Conservation (phyloP, 2,888 invertebrate genomes). For the Cacoxenus indagator region DNA sequence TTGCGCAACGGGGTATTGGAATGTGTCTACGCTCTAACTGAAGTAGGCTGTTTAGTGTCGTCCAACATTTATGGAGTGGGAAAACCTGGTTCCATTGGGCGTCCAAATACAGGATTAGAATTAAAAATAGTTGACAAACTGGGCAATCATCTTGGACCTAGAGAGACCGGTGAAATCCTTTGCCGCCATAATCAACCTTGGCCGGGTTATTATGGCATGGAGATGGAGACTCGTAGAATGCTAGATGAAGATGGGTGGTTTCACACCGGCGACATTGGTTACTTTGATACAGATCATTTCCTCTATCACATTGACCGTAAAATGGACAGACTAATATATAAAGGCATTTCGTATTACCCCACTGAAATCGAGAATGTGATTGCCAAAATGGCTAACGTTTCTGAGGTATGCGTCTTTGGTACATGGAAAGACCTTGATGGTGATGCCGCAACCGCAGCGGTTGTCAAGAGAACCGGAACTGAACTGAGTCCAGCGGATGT, state of each 20-base stretch:
- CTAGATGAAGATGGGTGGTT: slow-evolving; percentile 49
- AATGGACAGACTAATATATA: slow-evolving; percentile 52
- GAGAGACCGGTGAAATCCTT: slow-evolving; percentile 48
- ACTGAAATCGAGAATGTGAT: slow-evolving; percentile 46
- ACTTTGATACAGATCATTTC: slow-evolving; percentile 48
- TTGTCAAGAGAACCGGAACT: slow-evolving; percentile 29
- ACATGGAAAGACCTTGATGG: slow-evolving; percentile 37
- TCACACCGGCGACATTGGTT: slow-evolving; percentile 58
- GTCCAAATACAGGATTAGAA: slow-evolving; percentile 29
- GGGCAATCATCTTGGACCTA: slow-evolving; percentile 37
- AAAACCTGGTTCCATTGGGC: slow-evolving; percentile 40
- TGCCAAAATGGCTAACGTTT: slow-evolving; percentile 38
- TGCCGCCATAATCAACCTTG: slow-evolving; percentile 30
- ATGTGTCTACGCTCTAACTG: slow-evolving; percentile 34
- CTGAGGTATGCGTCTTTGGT: slow-evolving; percentile 47
- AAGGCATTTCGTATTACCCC: slow-evolving; percentile 39
- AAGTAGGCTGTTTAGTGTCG: slow-evolving; percentile 27
- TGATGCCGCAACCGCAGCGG: slow-evolving; percentile 48
- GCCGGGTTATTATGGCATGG: slow-evolving; percentile 52
- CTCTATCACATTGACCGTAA: slow-evolving; percentile 48
- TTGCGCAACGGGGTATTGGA: slow-evolving; percentile 23
- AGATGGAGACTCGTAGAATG: slow-evolving; percentile 33
- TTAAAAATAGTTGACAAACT: slow-evolving; percentile 46
- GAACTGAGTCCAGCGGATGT: slow-evolving; percentile 30
- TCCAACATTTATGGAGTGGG: neutral